Evolutionary conservation across 2,797 vertebrate genomes (phyloP).

Genomic region (Microchirus variegatus): DNA sequence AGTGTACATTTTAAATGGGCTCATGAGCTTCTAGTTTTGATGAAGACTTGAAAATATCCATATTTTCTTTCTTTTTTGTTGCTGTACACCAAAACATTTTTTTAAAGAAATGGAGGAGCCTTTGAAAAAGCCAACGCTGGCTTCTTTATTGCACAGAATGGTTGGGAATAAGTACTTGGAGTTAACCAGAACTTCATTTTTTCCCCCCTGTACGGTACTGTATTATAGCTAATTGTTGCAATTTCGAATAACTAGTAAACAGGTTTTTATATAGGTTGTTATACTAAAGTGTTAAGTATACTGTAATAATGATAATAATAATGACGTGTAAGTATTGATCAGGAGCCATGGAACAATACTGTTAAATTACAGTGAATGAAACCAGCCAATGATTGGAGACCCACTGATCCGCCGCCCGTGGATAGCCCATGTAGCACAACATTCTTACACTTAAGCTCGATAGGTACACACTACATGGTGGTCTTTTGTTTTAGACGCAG

Average conservation of each 20-base stretch:
- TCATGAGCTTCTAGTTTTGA: constrained; percentile 66
- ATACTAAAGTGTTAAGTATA: constrained; percentile 25
- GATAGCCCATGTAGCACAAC: constrained; percentile 40
- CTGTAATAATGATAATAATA: background rate
- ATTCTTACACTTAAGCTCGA: background rate
- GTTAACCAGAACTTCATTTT: constrained; percentile 16
- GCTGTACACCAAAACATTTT: constrained; percentile 61
- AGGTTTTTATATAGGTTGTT: constrained; percentile 16
- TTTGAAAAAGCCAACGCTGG: constrained; percentile 58
- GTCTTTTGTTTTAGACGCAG: constrained; percentile 3
- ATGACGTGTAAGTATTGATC: constrained; percentile 16
- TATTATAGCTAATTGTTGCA: constrained; percentile 18
- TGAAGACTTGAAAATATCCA: constrained; percentile 77
- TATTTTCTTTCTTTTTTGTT: constrained; percentile 51
- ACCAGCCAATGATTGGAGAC: constrained; percentile 26
- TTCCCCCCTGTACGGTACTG: constrained; percentile 41
- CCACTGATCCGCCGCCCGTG: constrained; percentile 22
- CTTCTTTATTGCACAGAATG: constrained; percentile 55
- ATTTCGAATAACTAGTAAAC: constrained; percentile 32
- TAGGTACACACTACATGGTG: background rate
- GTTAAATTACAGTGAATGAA: constrained; percentile 25
- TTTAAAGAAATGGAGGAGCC: constrained; percentile 28
- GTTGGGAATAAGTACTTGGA: constrained; percentile 47
- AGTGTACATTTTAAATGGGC: constrained; percentile 67
- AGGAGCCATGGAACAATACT: constrained; percentile 36